These are phyloP conservation scores for Pseudolycoriella hygida DNA, from an alignment of 2,888 invertebrate species.

Conservation along the genomic window DNA sequence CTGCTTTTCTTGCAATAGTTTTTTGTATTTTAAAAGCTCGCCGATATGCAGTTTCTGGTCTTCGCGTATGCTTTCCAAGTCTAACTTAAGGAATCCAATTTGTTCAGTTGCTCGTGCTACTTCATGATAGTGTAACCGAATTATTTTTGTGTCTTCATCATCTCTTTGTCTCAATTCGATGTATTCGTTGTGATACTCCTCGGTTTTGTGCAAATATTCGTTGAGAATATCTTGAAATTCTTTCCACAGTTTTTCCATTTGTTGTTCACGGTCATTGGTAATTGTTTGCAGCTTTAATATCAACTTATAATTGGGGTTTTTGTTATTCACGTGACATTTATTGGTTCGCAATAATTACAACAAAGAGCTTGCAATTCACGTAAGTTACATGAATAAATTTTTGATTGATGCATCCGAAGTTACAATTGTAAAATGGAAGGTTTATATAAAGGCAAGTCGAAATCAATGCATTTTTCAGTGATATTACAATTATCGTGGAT, in stretches of 20 bases:
- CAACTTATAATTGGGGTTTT: slow-evolving; percentile 20
- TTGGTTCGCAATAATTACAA: background rate
- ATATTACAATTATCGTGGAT: too few relatives aligned
- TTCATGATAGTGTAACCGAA: slow-evolving; percentile 25
- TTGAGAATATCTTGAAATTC: slow-evolving; percentile 27
- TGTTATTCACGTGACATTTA: background rate
- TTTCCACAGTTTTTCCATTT: slow-evolving; percentile 32
- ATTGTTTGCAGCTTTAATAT: slow-evolving; percentile 27
- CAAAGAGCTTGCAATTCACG: background rate
- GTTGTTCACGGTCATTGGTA: slow-evolving; percentile 28
- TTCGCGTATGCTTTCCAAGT: slow-evolving; percentile 30
- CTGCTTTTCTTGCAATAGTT: slow-evolving; percentile 31
- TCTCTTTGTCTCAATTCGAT: slow-evolving; percentile 28
- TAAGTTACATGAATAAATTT: too few relatives aligned
- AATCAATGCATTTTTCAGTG: too few relatives aligned
- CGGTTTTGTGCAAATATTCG: slow-evolving; percentile 26
- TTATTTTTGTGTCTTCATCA: slow-evolving; percentile 22
- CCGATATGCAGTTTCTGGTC: slow-evolving; percentile 30
- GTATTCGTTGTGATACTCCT: slow-evolving; percentile 29
- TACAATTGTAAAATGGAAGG: too few relatives aligned
- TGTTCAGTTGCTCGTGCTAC: slow-evolving; percentile 23
- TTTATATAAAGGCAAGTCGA: too few relatives aligned
- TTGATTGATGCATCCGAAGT: too few relatives aligned
- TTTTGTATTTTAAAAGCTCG: slow-evolving; percentile 31
- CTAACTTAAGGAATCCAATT: slow-evolving; percentile 27